Percentiles rank a stretch among this genome's conserved stretches.
phyloP scores from a whole-genome alignment of 2,888 invertebrate species.

The Drosophila hamatofila region DNA sequence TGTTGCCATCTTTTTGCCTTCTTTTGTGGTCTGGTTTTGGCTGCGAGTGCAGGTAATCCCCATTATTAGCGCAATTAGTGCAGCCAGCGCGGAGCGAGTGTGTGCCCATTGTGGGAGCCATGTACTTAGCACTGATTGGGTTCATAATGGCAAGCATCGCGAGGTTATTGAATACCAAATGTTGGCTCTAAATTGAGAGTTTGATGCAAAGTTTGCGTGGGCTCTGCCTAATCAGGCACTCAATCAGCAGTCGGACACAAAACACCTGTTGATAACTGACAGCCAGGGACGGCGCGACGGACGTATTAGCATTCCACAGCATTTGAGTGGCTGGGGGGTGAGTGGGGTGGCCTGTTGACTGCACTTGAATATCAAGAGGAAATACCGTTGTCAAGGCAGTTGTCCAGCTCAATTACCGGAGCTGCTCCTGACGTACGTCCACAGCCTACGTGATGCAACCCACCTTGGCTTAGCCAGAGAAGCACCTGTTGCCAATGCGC shows the following conservation, averaged over 20 bases:
- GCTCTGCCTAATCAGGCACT: constrained; percentile 55
- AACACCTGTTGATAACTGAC: constrained; percentile 35
- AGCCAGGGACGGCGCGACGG: neutral
- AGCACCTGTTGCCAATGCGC: constrained; percentile 73
- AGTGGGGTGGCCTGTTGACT: constrained; percentile 16
- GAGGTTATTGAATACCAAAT: constrained; percentile 45
- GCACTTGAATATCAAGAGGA: constrained; percentile 66
- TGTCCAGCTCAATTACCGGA: constrained; percentile 55
- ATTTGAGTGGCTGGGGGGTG: neutral
- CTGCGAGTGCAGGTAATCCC: constrained; percentile 65
- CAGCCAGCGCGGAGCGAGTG: constrained; percentile 37
- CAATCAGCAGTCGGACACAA: constrained; percentile 7
- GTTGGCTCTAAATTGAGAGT: constrained; percentile 43
- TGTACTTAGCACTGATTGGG: constrained; percentile 77
- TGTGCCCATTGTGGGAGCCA: constrained; percentile 63
- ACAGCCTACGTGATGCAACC: constrained; percentile 71
- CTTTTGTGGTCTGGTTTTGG: constrained; percentile 17
- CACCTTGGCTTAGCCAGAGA: constrained; percentile 32
- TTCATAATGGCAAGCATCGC: constrained; percentile 38
- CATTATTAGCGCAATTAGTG: constrained; percentile 80
- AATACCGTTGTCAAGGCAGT: constrained; percentile 43
- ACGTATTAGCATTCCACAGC: constrained; percentile 43
- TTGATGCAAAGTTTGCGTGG: constrained; percentile 62
- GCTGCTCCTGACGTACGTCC: constrained; percentile 52
- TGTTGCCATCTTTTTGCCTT: constrained; percentile 16